Conservation (phyloP, 92 coral and sea anemone species). For the Epizoanthus ramosus region DNA sequence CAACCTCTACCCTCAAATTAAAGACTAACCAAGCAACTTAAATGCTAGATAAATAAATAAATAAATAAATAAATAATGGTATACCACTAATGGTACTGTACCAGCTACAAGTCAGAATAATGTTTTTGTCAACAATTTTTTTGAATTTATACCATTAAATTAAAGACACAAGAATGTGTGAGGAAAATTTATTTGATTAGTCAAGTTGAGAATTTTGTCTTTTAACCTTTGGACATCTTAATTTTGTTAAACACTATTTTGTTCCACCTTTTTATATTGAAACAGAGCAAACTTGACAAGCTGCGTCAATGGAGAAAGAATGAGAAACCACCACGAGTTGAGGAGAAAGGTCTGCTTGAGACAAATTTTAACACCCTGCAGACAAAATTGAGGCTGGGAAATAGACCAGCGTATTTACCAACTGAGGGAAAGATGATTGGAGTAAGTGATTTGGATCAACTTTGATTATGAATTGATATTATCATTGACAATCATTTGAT, state of each 20-base stretch:
- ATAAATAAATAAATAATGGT: too few species aligned
- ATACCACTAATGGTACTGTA: not conserved
- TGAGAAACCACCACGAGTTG: conserved; percentile 97
- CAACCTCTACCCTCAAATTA: too few species aligned
- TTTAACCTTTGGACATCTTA: not conserved
- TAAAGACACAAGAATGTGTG: too few species aligned
- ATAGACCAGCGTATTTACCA: conserved; percentile 97
- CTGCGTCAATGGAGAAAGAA: conserved; percentile 87
- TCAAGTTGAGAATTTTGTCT: not conserved
- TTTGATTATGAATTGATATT: not conserved
- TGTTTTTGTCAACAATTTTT: too few species aligned
- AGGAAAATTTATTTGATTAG: too few species aligned
- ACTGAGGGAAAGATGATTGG: conserved; percentile 96
- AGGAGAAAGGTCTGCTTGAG: conserved; percentile 95
- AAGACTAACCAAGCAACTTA: too few species aligned
- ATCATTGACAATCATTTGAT: not conserved
- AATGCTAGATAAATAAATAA: too few species aligned
- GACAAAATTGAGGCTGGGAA: conserved; percentile 90
- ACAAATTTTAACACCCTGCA: conserved; percentile 98
- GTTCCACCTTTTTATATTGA: not conserved
- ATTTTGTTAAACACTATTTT: not conserved
- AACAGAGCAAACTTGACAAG: conserved; percentile 87
- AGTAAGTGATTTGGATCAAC: conserved; percentile 48
- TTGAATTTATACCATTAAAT: too few species aligned
- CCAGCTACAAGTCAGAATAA: too few species aligned